Evolutionary conservation across 1,140 invertebrate genomes (phyloP), one percentile per base, ranked within the genome.

Genomic region (Diuraphis noxia): DNA sequence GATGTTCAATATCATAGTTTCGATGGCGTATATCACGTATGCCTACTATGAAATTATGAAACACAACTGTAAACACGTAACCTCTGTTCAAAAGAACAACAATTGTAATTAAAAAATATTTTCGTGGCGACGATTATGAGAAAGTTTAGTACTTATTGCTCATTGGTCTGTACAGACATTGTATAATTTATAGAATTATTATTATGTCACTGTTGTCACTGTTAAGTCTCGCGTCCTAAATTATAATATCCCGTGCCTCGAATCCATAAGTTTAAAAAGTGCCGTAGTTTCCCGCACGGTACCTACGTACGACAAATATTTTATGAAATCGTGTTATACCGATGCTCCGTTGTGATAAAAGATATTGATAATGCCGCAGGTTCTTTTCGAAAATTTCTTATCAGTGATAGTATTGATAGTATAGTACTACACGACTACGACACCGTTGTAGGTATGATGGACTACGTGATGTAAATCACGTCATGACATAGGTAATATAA

Each of bases 1-100:
- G 5, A 91, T 52, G 82, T 91, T 91, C 8, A 91, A 82, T 6
- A 91, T 49, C 89, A 91, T 91, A 8, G 38, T 88, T 4, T 87
- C 17, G 79, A 25, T 17, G 17, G 34, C 25, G 36, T 72, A 72
- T 1, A 5, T 72, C n/a, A 46, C 40, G 21, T 40, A 38, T 81
- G 38, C 3, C 8, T 79, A 34, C 17, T 72, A 72, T n/a, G 34
- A 5, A 72, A n/a, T 17, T 72, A n/a, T 63, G n/a, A n/a, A 63
- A n/a, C 30, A 17, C 10, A 17, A 30, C 8, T 72, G 17, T 13
- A n/a, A n/a, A n/a, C 56, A n/a, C 56, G 30, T n/a, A n/a, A 72
- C 13, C 17, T 6, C 30, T 63, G n/a, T n/a, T n/a, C 30, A 10
- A 17, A 5, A 72, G 56, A 0, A 72, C 56, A 72, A 72, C 17